These are phyloP conservation scores for Mormyrus hasselquistii DNA, from an alignment of 2,797 vertebrate genomes.

Conservation along the genomic window DNA sequence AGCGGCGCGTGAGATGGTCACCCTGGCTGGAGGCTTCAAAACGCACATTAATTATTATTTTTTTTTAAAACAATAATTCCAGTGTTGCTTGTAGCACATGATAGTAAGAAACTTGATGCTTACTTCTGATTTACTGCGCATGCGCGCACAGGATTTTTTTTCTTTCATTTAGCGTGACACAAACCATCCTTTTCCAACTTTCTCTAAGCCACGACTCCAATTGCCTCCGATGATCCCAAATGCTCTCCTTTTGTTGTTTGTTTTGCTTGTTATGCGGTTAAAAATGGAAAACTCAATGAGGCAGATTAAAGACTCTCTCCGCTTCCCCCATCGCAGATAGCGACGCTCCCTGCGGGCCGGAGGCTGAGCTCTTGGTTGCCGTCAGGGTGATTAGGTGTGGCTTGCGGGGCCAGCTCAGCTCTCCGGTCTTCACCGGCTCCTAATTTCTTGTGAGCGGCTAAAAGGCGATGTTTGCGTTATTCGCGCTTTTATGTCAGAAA, in stretches of 20 bases:
- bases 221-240: not conserved
- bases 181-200: not conserved
- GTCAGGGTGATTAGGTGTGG: slow-evolving; percentile 70
- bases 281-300: slow-evolving; percentile 56
- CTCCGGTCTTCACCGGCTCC: slow-evolving; percentile 43
- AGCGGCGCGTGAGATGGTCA: not conserved
- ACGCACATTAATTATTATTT: not conserved
- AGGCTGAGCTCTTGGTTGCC: not conserved
- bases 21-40: slow-evolving; percentile 8
- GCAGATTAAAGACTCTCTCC: slow-evolving; percentile 57
- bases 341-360: slow-evolving; percentile 51
- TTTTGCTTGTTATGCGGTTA: slow-evolving; percentile 41
- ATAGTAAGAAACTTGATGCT: not conserved
- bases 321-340: slow-evolving; percentile 46
- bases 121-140: not conserved
- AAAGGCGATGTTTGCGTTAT: slow-evolving; percentile 67
- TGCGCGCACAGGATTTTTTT: not conserved
- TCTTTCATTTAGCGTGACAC: not conserved
- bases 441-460: slow-evolving; percentile 70
- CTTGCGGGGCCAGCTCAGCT: slow-evolving; percentile 61
- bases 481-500: slow-evolving; percentile 63
- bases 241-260: slow-evolving; percentile 27
- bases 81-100: not conserved
- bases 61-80: not conserved
- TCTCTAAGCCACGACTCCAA: not conserved